Conservation (phyloP, 92 coral and sea anemone genomes). For the Zoanthus gigantus region DNA sequence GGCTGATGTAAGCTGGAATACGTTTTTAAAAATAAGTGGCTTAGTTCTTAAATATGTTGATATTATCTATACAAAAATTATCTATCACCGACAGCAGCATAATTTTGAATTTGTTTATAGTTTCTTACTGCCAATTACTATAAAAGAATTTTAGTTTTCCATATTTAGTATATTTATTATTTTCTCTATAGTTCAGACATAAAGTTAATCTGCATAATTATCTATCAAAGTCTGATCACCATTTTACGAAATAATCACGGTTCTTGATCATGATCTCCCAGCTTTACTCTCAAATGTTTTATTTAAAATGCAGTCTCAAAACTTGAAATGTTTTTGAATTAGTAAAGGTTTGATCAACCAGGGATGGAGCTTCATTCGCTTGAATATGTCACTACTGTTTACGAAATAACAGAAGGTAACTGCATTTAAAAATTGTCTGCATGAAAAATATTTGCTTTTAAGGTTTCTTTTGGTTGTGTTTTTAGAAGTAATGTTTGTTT, state of each 20-base stretch:
- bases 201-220: slow-evolving; percentile 38
- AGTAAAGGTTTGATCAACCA: neutral
- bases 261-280: neutral
- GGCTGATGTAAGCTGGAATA: too few species aligned
- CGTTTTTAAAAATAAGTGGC: too few species aligned
- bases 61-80: neutral
- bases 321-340: neutral
- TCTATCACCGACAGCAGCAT: neutral
- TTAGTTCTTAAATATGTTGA: too few species aligned
- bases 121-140: slow-evolving; percentile 6
- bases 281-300: neutral
- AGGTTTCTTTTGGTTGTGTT: neutral
- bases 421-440: neutral
- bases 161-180: neutral
- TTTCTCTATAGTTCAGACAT: neutral
- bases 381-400: slow-evolving; percentile 36
- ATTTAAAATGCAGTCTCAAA: neutral
- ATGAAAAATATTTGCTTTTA: neutral
- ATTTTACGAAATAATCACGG: neutral
- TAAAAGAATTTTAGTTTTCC: neutral
- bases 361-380: slow-evolving; percentile 32
- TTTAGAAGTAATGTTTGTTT: neutral
- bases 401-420: slow-evolving; percentile 37
- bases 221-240: neutral
- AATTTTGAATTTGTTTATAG: neutral